Percentiles rank a stretch among this genome's conserved stretches.
Evolutionary conservation across 2,797 vertebrate species (phyloP).

Genomic region (Rhabdophis nuchalis): DNA sequence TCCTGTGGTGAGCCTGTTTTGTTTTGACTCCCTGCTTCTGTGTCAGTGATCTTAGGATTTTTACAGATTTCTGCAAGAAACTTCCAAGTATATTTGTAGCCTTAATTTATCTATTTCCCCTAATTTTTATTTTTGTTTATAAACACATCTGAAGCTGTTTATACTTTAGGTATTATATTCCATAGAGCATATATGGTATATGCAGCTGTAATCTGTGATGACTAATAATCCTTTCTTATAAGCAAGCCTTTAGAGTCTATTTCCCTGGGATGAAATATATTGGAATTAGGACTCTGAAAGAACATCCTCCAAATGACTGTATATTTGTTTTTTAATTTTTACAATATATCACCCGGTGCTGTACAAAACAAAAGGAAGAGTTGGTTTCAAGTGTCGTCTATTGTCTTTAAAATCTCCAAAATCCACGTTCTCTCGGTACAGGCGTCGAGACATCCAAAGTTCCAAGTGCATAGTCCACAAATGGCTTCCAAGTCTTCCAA

Average conservation of each 20-base stretch:
- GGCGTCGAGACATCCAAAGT: too few relatives aligned
- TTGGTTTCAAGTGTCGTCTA: too few relatives aligned
- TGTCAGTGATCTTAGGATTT: neutral
- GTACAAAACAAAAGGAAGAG: too few relatives aligned
- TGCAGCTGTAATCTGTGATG: neutral
- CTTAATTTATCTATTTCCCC: neutral
- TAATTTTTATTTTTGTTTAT: neutral
- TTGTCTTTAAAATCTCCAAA: too few relatives aligned
- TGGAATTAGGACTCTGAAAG: neutral
- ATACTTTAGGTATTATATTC: neutral
- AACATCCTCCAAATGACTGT: neutral
- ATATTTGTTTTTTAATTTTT: too few relatives aligned
- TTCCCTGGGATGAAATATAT: too few relatives aligned
- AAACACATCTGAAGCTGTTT: neutral
- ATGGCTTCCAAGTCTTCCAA: too few relatives aligned
- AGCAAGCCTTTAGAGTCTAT: neutral
- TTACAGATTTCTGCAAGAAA: neutral
- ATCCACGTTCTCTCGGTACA: too few relatives aligned
- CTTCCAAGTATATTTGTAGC: neutral
- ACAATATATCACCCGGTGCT: too few relatives aligned
- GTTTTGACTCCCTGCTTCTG: neutral
- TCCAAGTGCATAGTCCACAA: too few relatives aligned
- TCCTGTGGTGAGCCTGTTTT: neutral
- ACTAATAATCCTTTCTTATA: neutral
- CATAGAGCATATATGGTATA: neutral